These are phyloP conservation scores for Dicrostonyx torquatus DNA, from an alignment of 2,797 vertebrate genomes.

Conservation along the genomic window DNA sequence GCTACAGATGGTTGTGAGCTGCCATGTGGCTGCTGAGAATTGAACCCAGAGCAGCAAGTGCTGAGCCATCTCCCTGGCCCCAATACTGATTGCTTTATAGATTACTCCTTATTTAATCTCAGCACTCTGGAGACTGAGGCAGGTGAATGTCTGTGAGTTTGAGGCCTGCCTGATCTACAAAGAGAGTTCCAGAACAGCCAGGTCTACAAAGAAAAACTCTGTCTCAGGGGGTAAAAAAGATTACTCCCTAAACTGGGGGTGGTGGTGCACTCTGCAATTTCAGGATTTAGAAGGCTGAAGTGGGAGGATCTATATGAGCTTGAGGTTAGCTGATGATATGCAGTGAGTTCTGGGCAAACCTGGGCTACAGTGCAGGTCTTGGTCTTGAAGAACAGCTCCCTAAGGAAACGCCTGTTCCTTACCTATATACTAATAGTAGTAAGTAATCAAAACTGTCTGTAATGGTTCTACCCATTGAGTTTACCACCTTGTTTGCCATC, in stretches of 20 bases:
- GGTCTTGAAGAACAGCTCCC: neutral
- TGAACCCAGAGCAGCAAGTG: neutral
- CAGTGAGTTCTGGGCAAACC: neutral
- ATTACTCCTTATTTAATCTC: neutral
- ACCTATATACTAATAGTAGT: neutral
- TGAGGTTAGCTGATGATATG: neutral
- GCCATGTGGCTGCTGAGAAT: no score
- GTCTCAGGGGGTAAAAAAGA: neutral
- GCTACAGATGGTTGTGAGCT: neutral
- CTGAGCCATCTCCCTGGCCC: neutral
- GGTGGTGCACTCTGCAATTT: neutral
- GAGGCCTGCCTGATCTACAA: neutral
- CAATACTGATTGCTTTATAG: neutral
- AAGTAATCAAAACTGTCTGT: constrained; percentile 14
- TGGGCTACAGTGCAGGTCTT: neutral
- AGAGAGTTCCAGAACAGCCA: neutral
- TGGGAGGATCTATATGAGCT: neutral
- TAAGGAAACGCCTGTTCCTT: neutral
- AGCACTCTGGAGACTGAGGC: neutral
- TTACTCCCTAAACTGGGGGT: no score
- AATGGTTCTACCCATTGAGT: constrained; percentile 38
- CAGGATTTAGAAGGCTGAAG: neutral
- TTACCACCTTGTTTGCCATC: neutral
- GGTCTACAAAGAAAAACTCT: neutral
- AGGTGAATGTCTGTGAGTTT: neutral